Percentiles rank a stretch among this genome's conserved stretches.
These are phyloP conservation scores for Sorex araneus DNA, from an alignment of 2,113 vertebrate species.

Conservation along the genomic window DNA sequence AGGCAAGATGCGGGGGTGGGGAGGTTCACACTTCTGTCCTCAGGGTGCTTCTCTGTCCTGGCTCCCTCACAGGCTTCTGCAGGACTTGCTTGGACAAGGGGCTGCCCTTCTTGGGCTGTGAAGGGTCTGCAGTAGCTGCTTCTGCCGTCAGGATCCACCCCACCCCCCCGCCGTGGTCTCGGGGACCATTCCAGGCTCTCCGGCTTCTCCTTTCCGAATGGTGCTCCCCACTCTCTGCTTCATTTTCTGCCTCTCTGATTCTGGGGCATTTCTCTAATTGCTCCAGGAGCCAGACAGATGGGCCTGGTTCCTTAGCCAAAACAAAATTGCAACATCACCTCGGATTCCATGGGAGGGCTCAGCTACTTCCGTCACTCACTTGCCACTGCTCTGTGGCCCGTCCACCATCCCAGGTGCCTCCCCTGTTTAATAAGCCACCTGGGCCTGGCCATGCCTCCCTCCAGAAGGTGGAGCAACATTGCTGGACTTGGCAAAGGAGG, in stretches of 20 bases:
- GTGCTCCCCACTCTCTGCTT: neutral
- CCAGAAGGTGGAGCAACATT: slow-evolving; percentile 67
- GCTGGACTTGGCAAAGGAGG: slow-evolving; percentile 26
- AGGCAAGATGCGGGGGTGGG: neutral
- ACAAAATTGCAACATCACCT: slow-evolving; percentile 70
- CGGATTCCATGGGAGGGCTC: slow-evolving; percentile 51
- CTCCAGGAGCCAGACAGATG: slow-evolving; percentile 75
- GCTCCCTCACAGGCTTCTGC: neutral
- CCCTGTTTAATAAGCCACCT: slow-evolving; percentile 57
- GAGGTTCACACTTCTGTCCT: no score
- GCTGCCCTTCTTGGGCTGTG: no score
- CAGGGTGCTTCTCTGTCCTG: no score
- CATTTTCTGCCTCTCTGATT: slow-evolving; percentile 62
- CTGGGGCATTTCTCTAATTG: slow-evolving; percentile 59
- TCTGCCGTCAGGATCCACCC: neutral
- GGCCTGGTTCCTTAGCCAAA: slow-evolving; percentile 68
- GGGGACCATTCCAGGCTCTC: neutral
- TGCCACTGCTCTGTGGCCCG: neutral
- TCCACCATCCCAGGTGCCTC: slow-evolving; percentile 23
- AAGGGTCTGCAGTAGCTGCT: neutral
- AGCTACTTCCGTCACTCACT: slow-evolving; percentile 41
- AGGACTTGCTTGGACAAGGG: neutral
- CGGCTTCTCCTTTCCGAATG: neutral
- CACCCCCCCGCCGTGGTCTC: neutral
- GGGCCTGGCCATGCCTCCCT: slow-evolving; percentile 33